These are phyloP conservation scores for Colostygia pectinataria DNA, from an alignment of 2,888 invertebrate species.

Conservation along the genomic window DNA sequence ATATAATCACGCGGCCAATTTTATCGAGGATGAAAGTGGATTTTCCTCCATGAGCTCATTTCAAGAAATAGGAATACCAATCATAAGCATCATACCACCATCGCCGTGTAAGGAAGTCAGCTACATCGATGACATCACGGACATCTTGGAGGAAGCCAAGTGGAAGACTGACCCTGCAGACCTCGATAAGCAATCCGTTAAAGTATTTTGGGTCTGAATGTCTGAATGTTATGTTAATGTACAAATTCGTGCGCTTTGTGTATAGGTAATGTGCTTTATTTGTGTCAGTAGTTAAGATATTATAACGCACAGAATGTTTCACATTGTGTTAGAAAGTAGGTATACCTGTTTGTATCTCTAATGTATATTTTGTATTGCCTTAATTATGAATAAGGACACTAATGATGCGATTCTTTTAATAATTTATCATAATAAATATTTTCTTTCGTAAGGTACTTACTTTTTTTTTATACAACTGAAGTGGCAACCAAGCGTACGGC, in stretches of 20 bases:
- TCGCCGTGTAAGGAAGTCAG: constrained; percentile 72
- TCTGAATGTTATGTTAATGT: constrained; percentile 35
- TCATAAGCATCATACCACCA: constrained; percentile 76
- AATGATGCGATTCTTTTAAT: constrained; percentile 30
- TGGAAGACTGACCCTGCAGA: constrained; percentile 65
- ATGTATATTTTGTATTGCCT: constrained; percentile 30
- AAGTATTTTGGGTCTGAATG: constrained; percentile 76
- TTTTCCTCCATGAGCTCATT: constrained; percentile 94
- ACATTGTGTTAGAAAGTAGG: constrained; percentile 1
- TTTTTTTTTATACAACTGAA: too few species aligned
- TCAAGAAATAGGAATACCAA: constrained; percentile 90
- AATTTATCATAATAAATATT: constrained; percentile 32
- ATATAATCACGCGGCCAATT: constrained; percentile 60
- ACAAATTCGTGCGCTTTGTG: constrained; percentile 43
- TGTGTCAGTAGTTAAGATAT: constrained; percentile 12
- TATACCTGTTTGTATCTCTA: not conserved
- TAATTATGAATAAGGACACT: constrained; percentile 28
- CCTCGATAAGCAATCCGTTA: constrained; percentile 66
- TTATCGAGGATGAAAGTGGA: constrained; percentile 90
- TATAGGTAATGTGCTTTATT: constrained; percentile 29
- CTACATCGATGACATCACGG: constrained; percentile 57
- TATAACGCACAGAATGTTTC: constrained; percentile 15
- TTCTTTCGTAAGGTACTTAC: too few species aligned
- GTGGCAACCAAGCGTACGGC: too few species aligned
- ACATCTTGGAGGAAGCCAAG: constrained; percentile 57